Evolutionary conservation across 2,113 vertebrate species (phyloP).

Genomic region (Muntiacus reevesi): DNA sequence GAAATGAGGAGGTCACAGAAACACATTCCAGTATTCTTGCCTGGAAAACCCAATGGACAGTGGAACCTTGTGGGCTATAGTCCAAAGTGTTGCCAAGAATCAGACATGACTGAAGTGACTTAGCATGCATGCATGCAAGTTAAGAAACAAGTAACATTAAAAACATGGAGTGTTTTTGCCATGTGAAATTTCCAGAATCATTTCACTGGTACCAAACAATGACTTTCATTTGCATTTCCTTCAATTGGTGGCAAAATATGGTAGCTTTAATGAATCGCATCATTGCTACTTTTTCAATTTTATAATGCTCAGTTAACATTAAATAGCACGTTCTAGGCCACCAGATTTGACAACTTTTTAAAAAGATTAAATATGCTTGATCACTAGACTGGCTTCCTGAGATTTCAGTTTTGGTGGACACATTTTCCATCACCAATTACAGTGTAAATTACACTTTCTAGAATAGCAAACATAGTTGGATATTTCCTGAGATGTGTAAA

Average conservation of each 20-base stretch:
- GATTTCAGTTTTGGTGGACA: background rate
- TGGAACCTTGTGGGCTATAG: background rate
- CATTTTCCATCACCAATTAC: background rate
- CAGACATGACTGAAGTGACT: background rate
- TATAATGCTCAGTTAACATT: background rate
- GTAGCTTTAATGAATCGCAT: background rate
- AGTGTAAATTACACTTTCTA: background rate
- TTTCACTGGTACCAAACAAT: background rate
- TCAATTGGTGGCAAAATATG: background rate
- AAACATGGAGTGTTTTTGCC: background rate
- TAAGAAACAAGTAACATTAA: background rate
- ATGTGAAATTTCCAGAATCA: background rate
- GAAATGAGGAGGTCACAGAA: background rate
- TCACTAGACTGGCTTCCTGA: background rate
- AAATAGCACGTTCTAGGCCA: background rate
- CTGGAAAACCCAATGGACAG: background rate
- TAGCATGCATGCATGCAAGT: background rate
- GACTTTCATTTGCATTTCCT: background rate
- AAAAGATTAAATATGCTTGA: background rate
- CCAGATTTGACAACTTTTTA: background rate
- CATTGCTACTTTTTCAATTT: background rate
- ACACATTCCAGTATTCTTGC: background rate
- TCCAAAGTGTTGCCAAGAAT: background rate
- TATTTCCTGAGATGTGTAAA: background rate
- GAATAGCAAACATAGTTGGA: background rate